Evolutionary conservation across 2,888 invertebrate genomes (phyloP).

Genomic region (Theodoxus fluviatilis): DNA sequence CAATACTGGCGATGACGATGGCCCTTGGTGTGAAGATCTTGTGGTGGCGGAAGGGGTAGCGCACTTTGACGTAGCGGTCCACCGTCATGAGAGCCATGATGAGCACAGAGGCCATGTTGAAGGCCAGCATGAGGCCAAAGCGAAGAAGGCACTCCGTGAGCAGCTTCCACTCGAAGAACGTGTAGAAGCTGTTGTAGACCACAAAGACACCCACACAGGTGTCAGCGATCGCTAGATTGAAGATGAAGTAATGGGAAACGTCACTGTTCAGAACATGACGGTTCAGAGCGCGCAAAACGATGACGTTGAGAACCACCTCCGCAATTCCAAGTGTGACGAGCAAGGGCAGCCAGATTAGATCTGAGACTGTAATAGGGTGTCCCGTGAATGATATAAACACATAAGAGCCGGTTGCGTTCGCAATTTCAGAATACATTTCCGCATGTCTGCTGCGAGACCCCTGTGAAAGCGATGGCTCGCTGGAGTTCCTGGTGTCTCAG

Average conservation of each 20-base stretch:
- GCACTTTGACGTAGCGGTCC: conserved; percentile 23
- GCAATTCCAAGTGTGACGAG: conserved; percentile 16
- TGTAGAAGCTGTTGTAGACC: conserved; percentile 24
- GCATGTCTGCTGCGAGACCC: too few species aligned
- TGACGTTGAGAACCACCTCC: conserved; percentile 18
- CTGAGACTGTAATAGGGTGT: conserved; percentile 12
- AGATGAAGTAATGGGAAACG: conserved; percentile 22
- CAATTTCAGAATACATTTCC: too few species aligned
- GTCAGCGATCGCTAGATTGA: conserved; percentile 24
- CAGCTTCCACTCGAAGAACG: conserved; percentile 24
- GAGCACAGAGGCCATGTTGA: conserved; percentile 24
- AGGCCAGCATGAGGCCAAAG: conserved; percentile 20
- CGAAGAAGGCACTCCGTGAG: conserved; percentile 23
- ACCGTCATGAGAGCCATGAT: conserved; percentile 20
- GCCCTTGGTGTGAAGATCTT: conserved; percentile 12
- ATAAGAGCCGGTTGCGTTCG: conserved; percentile 1
- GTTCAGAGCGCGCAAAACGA: conserved; percentile 15
- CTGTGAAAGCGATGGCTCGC: too few species aligned
- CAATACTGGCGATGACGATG: not conserved
- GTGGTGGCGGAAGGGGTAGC: conserved; percentile 20
- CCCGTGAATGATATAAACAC: conserved; percentile 25
- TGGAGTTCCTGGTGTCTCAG: too few species aligned
- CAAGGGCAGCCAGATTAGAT: conserved; percentile 21
- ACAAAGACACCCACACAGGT: conserved; percentile 19
- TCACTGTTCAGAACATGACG: not conserved